Evolutionary conservation across 2,888 invertebrate species (phyloP).

Genomic region (Hydraecia micacea): DNA sequence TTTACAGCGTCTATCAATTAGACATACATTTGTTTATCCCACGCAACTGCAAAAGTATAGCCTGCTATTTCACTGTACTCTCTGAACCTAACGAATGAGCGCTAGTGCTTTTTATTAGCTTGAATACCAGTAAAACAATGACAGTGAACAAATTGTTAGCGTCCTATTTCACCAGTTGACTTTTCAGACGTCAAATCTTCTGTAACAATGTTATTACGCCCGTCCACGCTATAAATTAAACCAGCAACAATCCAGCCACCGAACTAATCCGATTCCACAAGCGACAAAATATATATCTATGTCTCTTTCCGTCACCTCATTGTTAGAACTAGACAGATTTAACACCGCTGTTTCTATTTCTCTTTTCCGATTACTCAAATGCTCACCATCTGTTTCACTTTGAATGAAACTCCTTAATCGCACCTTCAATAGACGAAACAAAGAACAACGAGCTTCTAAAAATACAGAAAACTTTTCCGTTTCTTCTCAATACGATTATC

Average conservation of each 20-base stretch:
- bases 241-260: conserved; percentile 48
- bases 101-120: conserved; percentile 36
- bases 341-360: conserved; percentile 13
- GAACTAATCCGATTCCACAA: conserved; percentile 50
- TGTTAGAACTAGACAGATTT: conserved; percentile 52
- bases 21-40: neutral
- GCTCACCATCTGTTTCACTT: conserved; percentile 11
- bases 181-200: conserved; percentile 54
- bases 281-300: conserved; percentile 47
- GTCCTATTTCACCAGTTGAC: conserved; percentile 53
- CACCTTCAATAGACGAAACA: conserved; percentile 21
- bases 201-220: conserved; percentile 52
- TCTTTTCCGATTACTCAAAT: conserved; percentile 17
- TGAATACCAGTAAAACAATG: conserved; percentile 26
- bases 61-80: neutral
- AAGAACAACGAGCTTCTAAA: neutral
- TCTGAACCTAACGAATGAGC: conserved; percentile 20
- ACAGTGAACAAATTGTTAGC: conserved; percentile 47
- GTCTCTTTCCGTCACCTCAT: conserved; percentile 45
- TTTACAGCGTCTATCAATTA: neutral
- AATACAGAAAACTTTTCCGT: conserved; percentile 5
- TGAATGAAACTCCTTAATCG: conserved; percentile 41
- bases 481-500: conserved; percentile 28
- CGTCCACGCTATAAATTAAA: conserved; percentile 61
- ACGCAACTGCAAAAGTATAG: neutral